Percentiles rank a stretch among this genome's conserved stretches.
Conservation (phyloP, 2,797 vertebrate genomes). For the Chelonia mydas region DNA sequence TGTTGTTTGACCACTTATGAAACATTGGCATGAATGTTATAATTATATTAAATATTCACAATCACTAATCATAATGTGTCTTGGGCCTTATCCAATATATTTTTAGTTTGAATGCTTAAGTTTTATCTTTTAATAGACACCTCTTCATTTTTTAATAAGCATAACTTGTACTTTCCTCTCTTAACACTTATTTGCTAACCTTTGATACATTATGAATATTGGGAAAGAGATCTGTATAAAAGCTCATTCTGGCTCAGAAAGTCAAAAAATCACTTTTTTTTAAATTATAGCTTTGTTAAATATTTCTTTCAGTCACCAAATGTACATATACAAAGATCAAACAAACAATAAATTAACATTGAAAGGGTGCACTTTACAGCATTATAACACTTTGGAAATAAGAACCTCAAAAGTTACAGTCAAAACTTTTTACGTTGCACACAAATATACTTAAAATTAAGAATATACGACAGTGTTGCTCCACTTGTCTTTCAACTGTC, state of each 20-base stretch:
- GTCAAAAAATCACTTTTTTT: background rate
- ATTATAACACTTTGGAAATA: background rate
- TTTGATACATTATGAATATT: background rate
- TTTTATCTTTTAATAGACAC: conserved; percentile 15
- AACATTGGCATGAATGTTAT: background rate
- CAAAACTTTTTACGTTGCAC: background rate
- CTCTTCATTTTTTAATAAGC: conserved; percentile 42
- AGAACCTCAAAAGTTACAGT: background rate
- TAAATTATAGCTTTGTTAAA: background rate
- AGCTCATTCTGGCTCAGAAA: background rate
- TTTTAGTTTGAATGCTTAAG: conserved; percentile 18
- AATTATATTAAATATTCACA: background rate
- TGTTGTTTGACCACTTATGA: conserved; percentile 18
- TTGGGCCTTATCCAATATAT: background rate
- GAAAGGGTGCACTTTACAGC: background rate
- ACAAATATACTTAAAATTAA: background rate
- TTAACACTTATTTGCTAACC: background rate
- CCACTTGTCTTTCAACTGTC: conserved; percentile 24
- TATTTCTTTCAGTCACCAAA: background rate
- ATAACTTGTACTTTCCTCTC: conserved; percentile 14
- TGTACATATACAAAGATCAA: background rate
- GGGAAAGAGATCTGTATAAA: background rate
- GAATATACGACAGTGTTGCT: conserved; percentile 19
- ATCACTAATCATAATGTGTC: background rate
- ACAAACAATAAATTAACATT: background rate